Evolutionary conservation across 2,797 vertebrate genomes (phyloP), one percentile per base, ranked within the genome.

Genomic region (Dendrocincla fuliginosa): DNA sequence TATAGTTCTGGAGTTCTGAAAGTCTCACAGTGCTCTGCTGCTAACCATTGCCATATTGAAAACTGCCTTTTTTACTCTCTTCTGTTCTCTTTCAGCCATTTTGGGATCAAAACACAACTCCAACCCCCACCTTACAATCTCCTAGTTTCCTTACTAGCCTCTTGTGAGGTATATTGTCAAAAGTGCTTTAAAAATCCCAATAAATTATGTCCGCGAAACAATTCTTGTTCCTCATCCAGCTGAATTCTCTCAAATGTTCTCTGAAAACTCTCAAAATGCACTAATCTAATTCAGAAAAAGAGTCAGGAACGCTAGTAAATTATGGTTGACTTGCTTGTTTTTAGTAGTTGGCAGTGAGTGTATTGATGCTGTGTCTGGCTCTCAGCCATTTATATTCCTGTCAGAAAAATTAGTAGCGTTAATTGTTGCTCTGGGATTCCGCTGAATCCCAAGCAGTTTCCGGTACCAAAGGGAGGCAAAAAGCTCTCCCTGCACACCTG

Each of bases 291-390:
- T 93, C 89, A 89, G 91, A 79, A 93, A 94, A 92, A 90, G 56
- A 70, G 19, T 57, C 59, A 65, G 71, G 75, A 93, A 96, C 42
- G 39, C 71, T 82, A 82, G 77, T 85, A 90, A 96, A 94, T 64
- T 79, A 73, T 59, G 37, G 47, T 57, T 95, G 84, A 95, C 87
- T 87, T 94, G 83, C 93, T 94, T 89, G 56, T 13, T 87, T 95
- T 89, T 81, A 74, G 83, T 91, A 88, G 83, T 79, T 96, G 90
- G 89, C 73, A 96, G 82, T 80, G 87, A 69, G 50, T 53, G 32
- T 39, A 61, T 73, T 82, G 95, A 95, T 94, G 91, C 89, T 92
- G 2, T 57, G 70, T 55, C 91, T 97, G 94, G 90, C 92, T 60
- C 67, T 59, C 27, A 56, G 85, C 92, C 89, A 90, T 77, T 91